Evolutionary conservation across 2,113 vertebrate species (phyloP), one percentile per base, ranked within the genome.

Genomic region (Notechis scutatus): DNA sequence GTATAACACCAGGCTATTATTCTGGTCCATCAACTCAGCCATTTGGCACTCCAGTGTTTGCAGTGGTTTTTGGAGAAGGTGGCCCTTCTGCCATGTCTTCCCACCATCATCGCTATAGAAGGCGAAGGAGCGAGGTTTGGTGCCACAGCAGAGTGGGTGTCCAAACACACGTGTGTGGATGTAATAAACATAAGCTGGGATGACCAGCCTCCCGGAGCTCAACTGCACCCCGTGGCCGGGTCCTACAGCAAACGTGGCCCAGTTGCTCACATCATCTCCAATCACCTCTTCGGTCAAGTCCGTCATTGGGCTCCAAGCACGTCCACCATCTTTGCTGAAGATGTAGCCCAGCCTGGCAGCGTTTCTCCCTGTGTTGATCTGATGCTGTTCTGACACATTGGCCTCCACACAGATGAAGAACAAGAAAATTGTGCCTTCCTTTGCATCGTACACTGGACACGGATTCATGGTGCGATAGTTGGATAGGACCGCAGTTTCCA

Each of bases 221-320:
- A 98, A 94, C 96, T 99, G 99, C 3, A 99, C 90, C 0, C 99
- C 99, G 0, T 99, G 99, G 3, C 99, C 99, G 0, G 99, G 99
- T 2, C 99, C 99, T 57, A 99, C 98, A 0, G 98, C 99, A 3
- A 99, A 98, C 0, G 99, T 99, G 94, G 99, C 99, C 98, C 98
- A 99, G 0, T 91, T 97, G 7, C 93, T 85, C 90, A 98, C 0
- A 26, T 97, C 96, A 0, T 81, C 0, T 3, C 98, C 98, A 3
- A 99, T 95, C 91, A 98, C 98, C 3, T 95, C 95, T n/a, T 97
- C 96, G 0, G 99, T 99, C 47, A 99, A 95, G 91, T 99, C 99
- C 0, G 93, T 98, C 47, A 97, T 95, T 0, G 96, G 91, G 55
- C 97, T 96, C 99, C 99, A 99, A 0, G 96, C 96, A 45, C 57